These are phyloP conservation scores for Menidia menidia DNA, from an alignment of 2,797 vertebrate species.

Conservation along the genomic window DNA sequence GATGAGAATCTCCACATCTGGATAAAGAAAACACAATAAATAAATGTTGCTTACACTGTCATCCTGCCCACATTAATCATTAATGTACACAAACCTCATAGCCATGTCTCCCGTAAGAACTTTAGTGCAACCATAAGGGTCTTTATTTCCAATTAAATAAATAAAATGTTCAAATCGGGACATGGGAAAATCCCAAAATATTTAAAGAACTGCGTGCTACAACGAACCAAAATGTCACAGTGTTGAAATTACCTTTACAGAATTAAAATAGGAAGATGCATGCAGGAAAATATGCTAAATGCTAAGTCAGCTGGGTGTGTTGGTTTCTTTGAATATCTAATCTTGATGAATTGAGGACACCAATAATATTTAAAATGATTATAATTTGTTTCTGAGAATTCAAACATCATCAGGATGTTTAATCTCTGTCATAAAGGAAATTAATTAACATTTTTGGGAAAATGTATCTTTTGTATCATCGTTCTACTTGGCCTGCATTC, in stretches of 20 bases:
- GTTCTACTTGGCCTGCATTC: slow-evolving; percentile 12
- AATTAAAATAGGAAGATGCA: slow-evolving; percentile 58
- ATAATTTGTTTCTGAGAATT: slow-evolving; percentile 37
- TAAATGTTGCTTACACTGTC: slow-evolving; percentile 56
- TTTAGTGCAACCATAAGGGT: slow-evolving; percentile 44
- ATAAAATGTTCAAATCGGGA: too few relatives aligned
- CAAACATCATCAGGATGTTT: slow-evolving; percentile 70
- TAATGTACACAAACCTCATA: slow-evolving; percentile 25
- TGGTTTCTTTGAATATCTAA: slow-evolving; percentile 32
- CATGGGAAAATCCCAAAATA: too few relatives aligned
- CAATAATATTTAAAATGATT: slow-evolving; percentile 17
- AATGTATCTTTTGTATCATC: slow-evolving; percentile 12
- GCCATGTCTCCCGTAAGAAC: slow-evolving; percentile 32
- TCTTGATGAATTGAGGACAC: slow-evolving; percentile 37
- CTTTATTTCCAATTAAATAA: slow-evolving; percentile 66
- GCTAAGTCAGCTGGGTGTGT: slow-evolving; percentile 54
- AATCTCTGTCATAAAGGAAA: slow-evolving; percentile 26
- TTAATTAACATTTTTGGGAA: slow-evolving; percentile 9
- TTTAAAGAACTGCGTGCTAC: too few relatives aligned
- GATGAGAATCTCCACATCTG: slow-evolving; percentile 77
- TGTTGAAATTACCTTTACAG: slow-evolving; percentile 48
- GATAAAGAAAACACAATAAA: slow-evolving; percentile 49
- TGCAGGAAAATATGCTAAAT: slow-evolving; percentile 22
- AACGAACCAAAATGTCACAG: too few relatives aligned
- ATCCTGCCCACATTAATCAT: slow-evolving; percentile 43